Conservation (phyloP, 2,888 invertebrate species). For the Heliconius charithonia region DNA sequence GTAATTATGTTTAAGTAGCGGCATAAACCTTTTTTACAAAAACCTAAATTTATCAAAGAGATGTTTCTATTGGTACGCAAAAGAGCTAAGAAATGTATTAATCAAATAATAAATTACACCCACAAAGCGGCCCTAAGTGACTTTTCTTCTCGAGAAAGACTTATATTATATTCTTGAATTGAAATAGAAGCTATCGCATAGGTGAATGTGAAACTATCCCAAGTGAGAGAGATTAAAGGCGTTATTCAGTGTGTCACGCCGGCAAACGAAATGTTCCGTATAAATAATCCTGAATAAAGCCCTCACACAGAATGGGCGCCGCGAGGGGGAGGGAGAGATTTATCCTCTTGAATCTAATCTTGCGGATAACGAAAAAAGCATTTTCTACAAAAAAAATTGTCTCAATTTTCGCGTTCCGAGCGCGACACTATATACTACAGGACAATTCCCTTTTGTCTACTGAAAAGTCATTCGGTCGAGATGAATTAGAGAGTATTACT, state of each 20-base stretch:
- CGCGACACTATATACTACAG: conserved; percentile 58
- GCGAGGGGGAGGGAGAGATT: conserved; percentile 74
- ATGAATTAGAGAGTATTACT: conserved; percentile 45
- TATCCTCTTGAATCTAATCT: conserved; percentile 81
- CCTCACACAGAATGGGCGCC: conserved; percentile 75
- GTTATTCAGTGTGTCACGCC: conserved; percentile 70
- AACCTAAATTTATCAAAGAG: not conserved
- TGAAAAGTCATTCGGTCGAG: conserved; percentile 62
- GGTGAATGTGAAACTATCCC: conserved; percentile 45
- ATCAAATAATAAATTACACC: not conserved
- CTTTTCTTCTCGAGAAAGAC: conserved; percentile 22
- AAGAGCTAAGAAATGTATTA: not conserved
- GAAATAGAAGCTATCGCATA: conserved; percentile 37
- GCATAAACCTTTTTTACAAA: not conserved
- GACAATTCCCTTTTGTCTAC: conserved; percentile 65
- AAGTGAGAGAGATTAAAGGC: conserved; percentile 63
- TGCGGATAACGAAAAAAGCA: conserved; percentile 78
- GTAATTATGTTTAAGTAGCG: not conserved
- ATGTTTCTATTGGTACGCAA: not conserved
- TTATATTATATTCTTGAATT: conserved; percentile 22
- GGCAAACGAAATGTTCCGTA: conserved; percentile 71
- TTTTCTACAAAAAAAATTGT: conserved; percentile 70
- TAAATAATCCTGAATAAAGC: conserved; percentile 79
- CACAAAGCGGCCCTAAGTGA: conserved; percentile 14
- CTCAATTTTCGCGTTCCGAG: conserved; percentile 63